Percentiles rank a stretch among this genome's conserved stretches.
Evolutionary conservation across 2,797 vertebrate species (phyloP).

Genomic region (Brachyalestes nurse): DNA sequence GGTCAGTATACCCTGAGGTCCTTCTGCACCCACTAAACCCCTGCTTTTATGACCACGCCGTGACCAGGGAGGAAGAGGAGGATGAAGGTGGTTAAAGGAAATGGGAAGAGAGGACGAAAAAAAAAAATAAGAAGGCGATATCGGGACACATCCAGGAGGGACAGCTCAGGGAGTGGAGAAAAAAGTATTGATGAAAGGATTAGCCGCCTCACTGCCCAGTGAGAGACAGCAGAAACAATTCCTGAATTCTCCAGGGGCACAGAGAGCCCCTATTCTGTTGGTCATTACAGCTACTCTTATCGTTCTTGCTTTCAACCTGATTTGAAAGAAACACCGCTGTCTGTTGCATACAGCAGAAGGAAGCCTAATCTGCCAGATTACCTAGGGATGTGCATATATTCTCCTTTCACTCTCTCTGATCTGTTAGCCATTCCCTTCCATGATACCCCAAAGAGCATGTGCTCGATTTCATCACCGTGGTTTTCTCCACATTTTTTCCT

Average conservation of each 20-base stretch:
- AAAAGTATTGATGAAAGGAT: constrained; percentile 73
- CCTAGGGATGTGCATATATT: constrained; percentile 33
- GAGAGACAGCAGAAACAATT: constrained; percentile 59
- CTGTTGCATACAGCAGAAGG: constrained; percentile 31
- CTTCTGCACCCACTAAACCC: constrained; percentile 8
- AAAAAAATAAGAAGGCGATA: constrained; percentile 25
- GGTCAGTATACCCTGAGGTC: background rate
- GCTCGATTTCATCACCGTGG: constrained; percentile 17
- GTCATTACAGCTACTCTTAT: constrained; percentile 58
- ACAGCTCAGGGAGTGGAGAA: constrained; percentile 61
- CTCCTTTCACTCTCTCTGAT: constrained; percentile 36
- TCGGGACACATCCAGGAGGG: constrained; percentile 65
- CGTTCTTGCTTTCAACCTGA: constrained; percentile 42
- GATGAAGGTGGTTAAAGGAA: constrained; percentile 12
- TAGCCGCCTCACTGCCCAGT: constrained; percentile 67
- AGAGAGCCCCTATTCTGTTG: constrained; percentile 57
- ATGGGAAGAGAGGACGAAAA: background rate
- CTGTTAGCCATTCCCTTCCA: constrained; percentile 24
- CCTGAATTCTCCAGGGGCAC: constrained; percentile 21
- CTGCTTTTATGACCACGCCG: background rate
- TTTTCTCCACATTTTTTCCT: constrained; percentile 17
- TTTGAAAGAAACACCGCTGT: constrained; percentile 24
- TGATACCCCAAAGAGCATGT: constrained; percentile 11
- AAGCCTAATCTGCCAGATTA: constrained; percentile 45
- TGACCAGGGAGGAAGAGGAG: constrained; percentile 32